Conservation (phyloP, 2,113 vertebrate species). For the Barbus barbus region DNA sequence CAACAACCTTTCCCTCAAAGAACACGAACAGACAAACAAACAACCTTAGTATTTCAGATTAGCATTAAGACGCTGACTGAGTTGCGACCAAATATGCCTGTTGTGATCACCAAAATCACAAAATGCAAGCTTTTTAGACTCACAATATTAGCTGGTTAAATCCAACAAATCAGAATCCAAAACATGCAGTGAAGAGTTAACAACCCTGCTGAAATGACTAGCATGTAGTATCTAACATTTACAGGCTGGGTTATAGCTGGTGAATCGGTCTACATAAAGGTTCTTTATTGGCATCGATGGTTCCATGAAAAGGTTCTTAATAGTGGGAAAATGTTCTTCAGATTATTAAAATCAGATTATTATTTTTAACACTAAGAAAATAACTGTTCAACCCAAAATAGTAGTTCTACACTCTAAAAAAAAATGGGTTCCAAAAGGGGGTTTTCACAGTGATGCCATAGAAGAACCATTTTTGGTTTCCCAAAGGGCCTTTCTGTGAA, state of each 20-base stretch:
- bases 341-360: background rate
- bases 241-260: background rate
- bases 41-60: constrained; percentile 16
- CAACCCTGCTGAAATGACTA: constrained; percentile 15
- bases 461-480: too few species aligned
- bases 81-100: background rate
- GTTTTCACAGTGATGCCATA: too few species aligned
- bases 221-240: background rate
- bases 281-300: background rate
- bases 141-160: background rate
- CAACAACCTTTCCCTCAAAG: constrained; percentile 14
- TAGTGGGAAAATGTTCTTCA: background rate
- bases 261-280: background rate
- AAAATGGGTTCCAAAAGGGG: background rate
- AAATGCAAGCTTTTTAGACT: too few species aligned
- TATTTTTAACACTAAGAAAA: background rate
- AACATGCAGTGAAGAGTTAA: background rate
- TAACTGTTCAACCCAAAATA: background rate
- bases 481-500: too few species aligned
- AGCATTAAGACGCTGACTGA: background rate
- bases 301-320: background rate
- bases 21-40: constrained; percentile 15
- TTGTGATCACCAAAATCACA: background rate
- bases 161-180: background rate
- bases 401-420: background rate